Percentiles rank a stretch among this genome's conserved stretches.
These are phyloP conservation scores for Condylostylus longicornis DNA, from an alignment of 1,140 invertebrate genomes.

Conservation along the genomic window DNA sequence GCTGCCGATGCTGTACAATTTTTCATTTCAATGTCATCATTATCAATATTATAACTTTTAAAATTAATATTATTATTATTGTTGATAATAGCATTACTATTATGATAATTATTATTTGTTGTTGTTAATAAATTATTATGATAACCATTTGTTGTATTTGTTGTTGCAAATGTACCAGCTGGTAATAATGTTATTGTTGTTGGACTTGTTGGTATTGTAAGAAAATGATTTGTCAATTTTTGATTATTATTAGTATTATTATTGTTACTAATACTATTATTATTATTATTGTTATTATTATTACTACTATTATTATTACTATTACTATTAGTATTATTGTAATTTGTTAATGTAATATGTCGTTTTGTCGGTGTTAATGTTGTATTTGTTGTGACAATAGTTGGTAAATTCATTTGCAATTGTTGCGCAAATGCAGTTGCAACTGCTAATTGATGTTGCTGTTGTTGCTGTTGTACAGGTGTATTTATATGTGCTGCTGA, in stretches of 20 bases:
- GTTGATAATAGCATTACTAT: neutral
- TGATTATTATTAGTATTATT: neutral
- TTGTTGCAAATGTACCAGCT: too few species aligned
- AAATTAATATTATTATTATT: neutral
- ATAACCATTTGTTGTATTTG: too few species aligned
- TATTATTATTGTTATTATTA: neutral
- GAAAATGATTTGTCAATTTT: too few species aligned
- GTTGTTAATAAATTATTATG: too few species aligned
- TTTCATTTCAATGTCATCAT: too few species aligned
- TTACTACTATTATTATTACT: neutral
- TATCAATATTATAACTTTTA: too few species aligned
- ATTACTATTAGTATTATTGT: constrained; percentile 14
- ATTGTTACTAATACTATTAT: neutral
- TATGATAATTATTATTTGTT: neutral
- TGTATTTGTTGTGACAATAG: constrained; percentile 10
- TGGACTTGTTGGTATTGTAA: too few species aligned
- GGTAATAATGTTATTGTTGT: too few species aligned
- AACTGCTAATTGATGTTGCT: constrained; percentile 17
- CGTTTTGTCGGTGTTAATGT: constrained; percentile 23
- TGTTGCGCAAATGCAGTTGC: constrained; percentile 30
- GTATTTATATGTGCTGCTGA: too few species aligned
- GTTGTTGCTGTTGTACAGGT: constrained; percentile 18
- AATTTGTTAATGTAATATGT: constrained; percentile 25
- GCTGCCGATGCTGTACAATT: too few species aligned
- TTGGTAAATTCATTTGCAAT: constrained; percentile 22